Evolutionary conservation across 2,888 invertebrate species (phyloP), one percentile per base, ranked within the genome.

Genomic region (Athetis lepigone): DNA sequence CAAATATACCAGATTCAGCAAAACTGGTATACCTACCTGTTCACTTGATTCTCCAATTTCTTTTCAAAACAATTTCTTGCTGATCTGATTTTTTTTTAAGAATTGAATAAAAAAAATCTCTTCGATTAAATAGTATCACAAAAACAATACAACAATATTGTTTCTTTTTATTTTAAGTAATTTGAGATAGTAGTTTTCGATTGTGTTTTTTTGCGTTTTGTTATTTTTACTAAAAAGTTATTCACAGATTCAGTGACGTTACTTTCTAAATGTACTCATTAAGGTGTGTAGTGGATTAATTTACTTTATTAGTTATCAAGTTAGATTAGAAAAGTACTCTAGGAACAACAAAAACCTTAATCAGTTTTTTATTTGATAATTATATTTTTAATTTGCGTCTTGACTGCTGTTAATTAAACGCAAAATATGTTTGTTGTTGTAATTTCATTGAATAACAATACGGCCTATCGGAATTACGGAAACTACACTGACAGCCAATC

Each of bases 391-490:
- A 2, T 33, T 1, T 33, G 11, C 6, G 1, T 11, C n/a, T 1
- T 9, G 11, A 11, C 11, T 16, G 36, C 13, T 0, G 6, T 11
- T 18, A 77, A 67, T 43, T 19, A 68, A 77, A 75, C 75, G 75
- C 6, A 18, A 21, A 16, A 36, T 57, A 3, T 16, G 29, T 1
- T 55, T 18, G 54, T 9, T 6, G 9, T 33, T 33, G 5, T 13
- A 6, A 13, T 18, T 1, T 6, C 21, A 4, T n/a, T 23, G 5
- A 1, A 2, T 18, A 8, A 9, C 13, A n/a, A 1, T 11, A 9
- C n/a, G 11, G 40, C 74, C 70, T 42, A 74, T 70, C 36, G 46
- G 37, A 45, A 46, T 3, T 16, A 0, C 2, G 13, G 11, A 6
- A 1, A 19, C 5, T 8, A 0, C 0, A 0, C 0, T 0, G 9